phyloP scores from a whole-genome alignment of 1,140 invertebrate species.

The Lepeophtheirus salmonis region DNA sequence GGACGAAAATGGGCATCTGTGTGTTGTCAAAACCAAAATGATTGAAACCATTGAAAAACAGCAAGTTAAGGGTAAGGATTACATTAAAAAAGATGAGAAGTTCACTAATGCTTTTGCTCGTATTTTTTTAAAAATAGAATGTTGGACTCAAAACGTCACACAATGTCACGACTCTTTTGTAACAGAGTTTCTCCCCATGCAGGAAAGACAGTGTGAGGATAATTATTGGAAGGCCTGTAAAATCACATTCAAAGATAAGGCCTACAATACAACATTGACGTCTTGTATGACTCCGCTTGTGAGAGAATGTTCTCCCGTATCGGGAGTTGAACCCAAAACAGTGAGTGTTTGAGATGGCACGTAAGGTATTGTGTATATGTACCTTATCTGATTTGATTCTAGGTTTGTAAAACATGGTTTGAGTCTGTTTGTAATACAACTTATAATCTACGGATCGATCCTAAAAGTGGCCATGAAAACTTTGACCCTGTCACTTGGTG shows the following conservation, averaged over 20 bases:
- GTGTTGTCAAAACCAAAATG: conserved; percentile 3
- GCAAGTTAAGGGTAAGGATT: conserved; percentile 4
- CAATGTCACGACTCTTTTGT: conserved; percentile 8
- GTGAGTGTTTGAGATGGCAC: background rate
- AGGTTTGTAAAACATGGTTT: conserved; percentile 13
- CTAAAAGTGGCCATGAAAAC: background rate
- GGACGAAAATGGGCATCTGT: conserved; percentile 1
- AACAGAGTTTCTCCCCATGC: conserved; percentile 8
- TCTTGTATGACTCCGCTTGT: conserved; percentile 9
- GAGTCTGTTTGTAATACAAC: conserved; percentile 14
- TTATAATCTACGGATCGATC: background rate
- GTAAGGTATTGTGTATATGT: background rate
- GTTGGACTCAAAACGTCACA: conserved; percentile 12
- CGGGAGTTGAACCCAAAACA: conserved; percentile 2
- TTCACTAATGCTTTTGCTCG: too few relatives aligned
- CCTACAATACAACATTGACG: conserved; percentile 5
- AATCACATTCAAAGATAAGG: conserved; percentile 14
- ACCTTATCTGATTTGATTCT: too few relatives aligned
- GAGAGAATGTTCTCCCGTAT: background rate
- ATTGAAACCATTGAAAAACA: conserved; percentile 11
- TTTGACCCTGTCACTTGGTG: conserved; percentile 11
- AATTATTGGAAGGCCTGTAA: conserved; percentile 15
- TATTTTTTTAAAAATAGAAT: conserved; percentile 2
- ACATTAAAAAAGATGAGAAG: too few relatives aligned
- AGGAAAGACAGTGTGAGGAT: conserved; percentile 9